Conservation (phyloP, 2,113 vertebrate genomes). For the Leptosomus discolor region DNA sequence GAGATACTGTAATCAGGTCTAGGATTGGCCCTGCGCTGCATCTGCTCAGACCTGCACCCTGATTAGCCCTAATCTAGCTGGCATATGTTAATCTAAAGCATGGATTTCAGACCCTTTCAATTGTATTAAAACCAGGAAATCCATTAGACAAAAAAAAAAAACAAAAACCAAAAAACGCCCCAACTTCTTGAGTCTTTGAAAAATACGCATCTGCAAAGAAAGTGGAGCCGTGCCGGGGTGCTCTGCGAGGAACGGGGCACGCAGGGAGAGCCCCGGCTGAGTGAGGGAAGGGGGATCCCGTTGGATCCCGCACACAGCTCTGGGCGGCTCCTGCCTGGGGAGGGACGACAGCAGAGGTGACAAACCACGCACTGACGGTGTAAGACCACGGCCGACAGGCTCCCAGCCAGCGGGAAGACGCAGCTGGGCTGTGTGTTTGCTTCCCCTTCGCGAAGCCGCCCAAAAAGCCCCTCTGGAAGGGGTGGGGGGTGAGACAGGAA, state of each 20-base stretch:
- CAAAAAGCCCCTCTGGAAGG: not conserved
- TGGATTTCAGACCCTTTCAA: conserved; percentile 65
- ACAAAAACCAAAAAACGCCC: too few relatives aligned
- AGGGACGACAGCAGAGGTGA: not conserved
- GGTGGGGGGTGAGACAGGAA: not conserved
- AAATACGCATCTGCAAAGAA: fast-evolving
- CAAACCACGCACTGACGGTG: not conserved
- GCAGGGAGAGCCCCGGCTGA: not conserved
- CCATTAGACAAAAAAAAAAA: not conserved
- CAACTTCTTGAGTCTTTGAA: not conserved
- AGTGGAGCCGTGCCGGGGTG: fast-evolving
- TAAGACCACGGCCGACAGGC: fast-evolving
- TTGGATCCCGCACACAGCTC: fast-evolving
- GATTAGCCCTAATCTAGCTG: conserved; percentile 80
- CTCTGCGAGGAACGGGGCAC: fast-evolving
- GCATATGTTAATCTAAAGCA: conserved; percentile 59
- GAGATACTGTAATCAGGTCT: conserved; percentile 69
- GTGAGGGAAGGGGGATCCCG: not conserved
- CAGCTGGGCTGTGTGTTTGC: fast-evolving
- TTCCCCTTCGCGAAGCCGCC: fast-evolving
- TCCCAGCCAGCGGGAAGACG: not conserved
- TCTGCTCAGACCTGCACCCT: conserved; percentile 65
- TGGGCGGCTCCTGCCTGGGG: not conserved
- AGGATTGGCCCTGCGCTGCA: conserved; percentile 64
- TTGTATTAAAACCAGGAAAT: conserved; percentile 70